Evolutionary conservation across 2,797 vertebrate species (phyloP).

Genomic region (Paguma larvata): DNA sequence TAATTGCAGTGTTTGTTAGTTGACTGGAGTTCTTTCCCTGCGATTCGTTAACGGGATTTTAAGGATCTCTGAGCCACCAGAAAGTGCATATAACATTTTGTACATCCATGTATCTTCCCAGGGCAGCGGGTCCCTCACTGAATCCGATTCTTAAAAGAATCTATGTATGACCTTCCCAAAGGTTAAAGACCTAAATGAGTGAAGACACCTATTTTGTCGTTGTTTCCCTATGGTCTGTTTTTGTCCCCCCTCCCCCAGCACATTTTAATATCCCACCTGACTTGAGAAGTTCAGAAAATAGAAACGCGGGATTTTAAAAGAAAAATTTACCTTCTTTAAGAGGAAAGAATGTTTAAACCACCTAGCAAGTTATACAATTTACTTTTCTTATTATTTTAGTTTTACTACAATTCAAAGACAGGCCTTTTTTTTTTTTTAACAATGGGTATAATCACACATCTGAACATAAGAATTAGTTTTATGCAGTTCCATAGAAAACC

Average conservation of each 20-base stretch:
- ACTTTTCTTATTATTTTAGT: constrained; percentile 85
- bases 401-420: constrained; percentile 85
- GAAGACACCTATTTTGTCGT: constrained; percentile 26
- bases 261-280: constrained; percentile 77
- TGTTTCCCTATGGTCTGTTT: constrained; percentile 16
- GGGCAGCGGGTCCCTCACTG: not conserved
- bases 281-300: constrained; percentile 78
- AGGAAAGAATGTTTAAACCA: constrained; percentile 84
- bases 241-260: not conserved
- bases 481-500: constrained; percentile 83
- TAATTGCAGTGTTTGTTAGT: constrained; percentile 11
- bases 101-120: not conserved
- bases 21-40: not conserved
- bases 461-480: constrained; percentile 89
- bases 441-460: constrained; percentile 89
- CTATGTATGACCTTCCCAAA: not conserved
- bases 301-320: constrained; percentile 57
- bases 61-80: constrained; percentile 33
- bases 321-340: constrained; percentile 79
- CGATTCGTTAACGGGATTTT: not conserved
- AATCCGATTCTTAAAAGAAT: constrained; percentile 4
- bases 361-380: constrained; percentile 82
- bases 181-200: not conserved
- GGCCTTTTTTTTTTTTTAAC: constrained; percentile 72
- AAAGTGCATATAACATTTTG: not conserved